Percentiles rank a stretch among this genome's conserved stretches.
Conservation (phyloP, 1,140 invertebrate genomes). For the Drosophila melanica region DNA sequence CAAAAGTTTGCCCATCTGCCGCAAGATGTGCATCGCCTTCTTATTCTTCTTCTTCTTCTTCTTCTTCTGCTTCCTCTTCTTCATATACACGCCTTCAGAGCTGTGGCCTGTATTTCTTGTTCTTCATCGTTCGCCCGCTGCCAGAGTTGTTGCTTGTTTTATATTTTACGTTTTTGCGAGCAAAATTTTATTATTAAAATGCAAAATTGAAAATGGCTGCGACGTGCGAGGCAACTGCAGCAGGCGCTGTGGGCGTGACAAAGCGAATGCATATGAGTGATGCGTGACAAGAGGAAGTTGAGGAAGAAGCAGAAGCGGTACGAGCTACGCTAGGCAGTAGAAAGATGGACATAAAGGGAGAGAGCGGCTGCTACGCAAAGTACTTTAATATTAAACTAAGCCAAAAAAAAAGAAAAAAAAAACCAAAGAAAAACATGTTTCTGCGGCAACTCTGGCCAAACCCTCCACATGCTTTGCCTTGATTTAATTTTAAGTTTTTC, state of each 20-base stretch:
- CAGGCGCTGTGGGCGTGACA: constrained; percentile 30
- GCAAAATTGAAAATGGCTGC: constrained; percentile 79
- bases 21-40: constrained; percentile 28
- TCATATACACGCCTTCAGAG: constrained; percentile 23
- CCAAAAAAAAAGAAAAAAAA: neutral
- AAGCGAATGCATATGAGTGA: constrained; percentile 61
- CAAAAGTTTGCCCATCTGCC: constrained; percentile 71
- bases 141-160: constrained; percentile 26
- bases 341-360: constrained; percentile 6
- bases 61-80: constrained; percentile 24
- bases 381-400: constrained; percentile 66
- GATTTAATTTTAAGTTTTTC: constrained; percentile 70
- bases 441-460: constrained; percentile 32
- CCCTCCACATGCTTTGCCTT: constrained; percentile 35
- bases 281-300: constrained; percentile 61
- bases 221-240: constrained; percentile 54
- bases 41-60: constrained; percentile 34
- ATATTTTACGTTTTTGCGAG: constrained; percentile 50
- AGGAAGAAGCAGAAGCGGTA: constrained; percentile 6
- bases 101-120: constrained; percentile 10
- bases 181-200: constrained; percentile 83
- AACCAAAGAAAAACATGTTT: neutral
- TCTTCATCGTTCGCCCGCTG: neutral
- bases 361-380: constrained; percentile 24
- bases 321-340: neutral